Percentiles rank a stretch among this genome's conserved stretches.
Conservation (phyloP, 2,888 invertebrate species). For the Hemithea aestivaria region DNA sequence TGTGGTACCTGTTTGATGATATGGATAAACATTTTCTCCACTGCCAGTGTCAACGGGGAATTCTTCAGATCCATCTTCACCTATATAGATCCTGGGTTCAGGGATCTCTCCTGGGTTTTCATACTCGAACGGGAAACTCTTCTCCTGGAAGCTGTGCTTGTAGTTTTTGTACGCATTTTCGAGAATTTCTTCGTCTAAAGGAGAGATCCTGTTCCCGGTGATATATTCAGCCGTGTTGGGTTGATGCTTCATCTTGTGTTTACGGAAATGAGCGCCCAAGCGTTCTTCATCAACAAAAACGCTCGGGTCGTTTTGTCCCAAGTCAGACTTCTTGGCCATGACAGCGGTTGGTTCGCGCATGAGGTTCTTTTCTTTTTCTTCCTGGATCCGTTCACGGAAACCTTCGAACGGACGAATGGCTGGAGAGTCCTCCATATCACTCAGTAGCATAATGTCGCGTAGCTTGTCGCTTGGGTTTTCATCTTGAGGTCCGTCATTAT, state of each 20-base stretch:
- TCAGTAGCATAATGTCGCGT: slow-evolving; percentile 59
- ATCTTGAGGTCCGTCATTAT: slow-evolving; percentile 32
- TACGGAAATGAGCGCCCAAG: slow-evolving; percentile 67
- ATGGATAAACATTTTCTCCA: slow-evolving; percentile 52
- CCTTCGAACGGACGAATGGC: slow-evolving; percentile 64
- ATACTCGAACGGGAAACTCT: slow-evolving; percentile 72
- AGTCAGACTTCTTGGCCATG: slow-evolving; percentile 59
- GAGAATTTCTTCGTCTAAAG: slow-evolving; percentile 64
- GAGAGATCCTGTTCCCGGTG: slow-evolving; percentile 59
- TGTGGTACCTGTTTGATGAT: slow-evolving; percentile 53
- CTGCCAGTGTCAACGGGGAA: slow-evolving; percentile 63
- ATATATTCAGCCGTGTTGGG: slow-evolving; percentile 67
- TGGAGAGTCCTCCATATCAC: slow-evolving; percentile 54
- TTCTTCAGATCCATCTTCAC: slow-evolving; percentile 72
- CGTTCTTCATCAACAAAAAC: slow-evolving; percentile 70
- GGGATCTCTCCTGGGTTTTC: slow-evolving; percentile 68
- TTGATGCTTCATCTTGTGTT: slow-evolving; percentile 56
- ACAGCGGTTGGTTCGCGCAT: slow-evolving; percentile 33
- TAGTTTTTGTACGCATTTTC: slow-evolving; percentile 69
- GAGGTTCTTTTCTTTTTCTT: slow-evolving; percentile 43
- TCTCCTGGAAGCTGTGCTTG: slow-evolving; percentile 66
- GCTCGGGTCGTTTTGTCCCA: slow-evolving; percentile 46
- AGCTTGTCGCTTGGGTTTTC: slow-evolving; percentile 64
- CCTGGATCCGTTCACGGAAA: slow-evolving; percentile 65
- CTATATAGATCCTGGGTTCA: slow-evolving; percentile 78